Percentiles rank a stretch among this genome's conserved stretches.
phyloP scores from a whole-genome alignment of 2,797 vertebrate species.

The Trachurus trachurus region DNA sequence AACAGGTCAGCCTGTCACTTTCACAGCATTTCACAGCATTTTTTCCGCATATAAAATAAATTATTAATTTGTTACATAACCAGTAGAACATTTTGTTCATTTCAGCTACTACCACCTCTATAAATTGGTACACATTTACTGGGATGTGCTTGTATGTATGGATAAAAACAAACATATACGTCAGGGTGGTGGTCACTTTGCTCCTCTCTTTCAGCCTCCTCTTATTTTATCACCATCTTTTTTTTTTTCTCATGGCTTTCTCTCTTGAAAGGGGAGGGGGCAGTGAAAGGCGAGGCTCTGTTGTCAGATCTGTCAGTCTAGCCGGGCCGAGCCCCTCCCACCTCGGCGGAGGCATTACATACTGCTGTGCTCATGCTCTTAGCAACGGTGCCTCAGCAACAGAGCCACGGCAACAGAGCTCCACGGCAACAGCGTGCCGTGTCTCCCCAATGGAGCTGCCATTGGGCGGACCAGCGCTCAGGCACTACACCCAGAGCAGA shows the following conservation, averaged over 20 bases:
- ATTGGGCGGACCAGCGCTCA: slow-evolving; percentile 85
- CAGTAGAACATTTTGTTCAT: slow-evolving; percentile 65
- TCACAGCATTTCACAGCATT: slow-evolving; percentile 49
- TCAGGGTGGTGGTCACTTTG: slow-evolving; percentile 37
- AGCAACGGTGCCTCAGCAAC: slow-evolving; percentile 86
- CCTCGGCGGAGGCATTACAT: slow-evolving; percentile 82
- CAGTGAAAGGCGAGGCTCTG: slow-evolving; percentile 81
- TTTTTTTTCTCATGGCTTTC: slow-evolving; percentile 62
- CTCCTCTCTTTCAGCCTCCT: slow-evolving; percentile 35
- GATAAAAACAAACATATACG: slow-evolving; percentile 29
- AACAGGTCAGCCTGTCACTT: slow-evolving; percentile 34
- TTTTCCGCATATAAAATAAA: slow-evolving; percentile 74
- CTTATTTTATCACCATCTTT: slow-evolving; percentile 69
- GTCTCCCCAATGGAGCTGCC: slow-evolving; percentile 88
- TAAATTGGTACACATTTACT: neutral
- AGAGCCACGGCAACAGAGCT: slow-evolving; percentile 83
- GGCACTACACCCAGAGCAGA: slow-evolving; percentile 87
- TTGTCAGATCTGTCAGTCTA: slow-evolving; percentile 84
- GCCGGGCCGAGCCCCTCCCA: slow-evolving; percentile 77
- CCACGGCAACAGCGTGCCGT: slow-evolving; percentile 86
- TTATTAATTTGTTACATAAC: slow-evolving; percentile 82
- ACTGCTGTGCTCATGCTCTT: slow-evolving; percentile 83
- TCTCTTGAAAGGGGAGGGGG: slow-evolving; percentile 68
- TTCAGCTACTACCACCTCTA: slow-evolving; percentile 27
- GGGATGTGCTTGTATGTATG: slow-evolving; percentile 2